Base-by-base conservation (phyloP, 2,797 vertebrate species). In the Antrozous pallidus region DNA sequence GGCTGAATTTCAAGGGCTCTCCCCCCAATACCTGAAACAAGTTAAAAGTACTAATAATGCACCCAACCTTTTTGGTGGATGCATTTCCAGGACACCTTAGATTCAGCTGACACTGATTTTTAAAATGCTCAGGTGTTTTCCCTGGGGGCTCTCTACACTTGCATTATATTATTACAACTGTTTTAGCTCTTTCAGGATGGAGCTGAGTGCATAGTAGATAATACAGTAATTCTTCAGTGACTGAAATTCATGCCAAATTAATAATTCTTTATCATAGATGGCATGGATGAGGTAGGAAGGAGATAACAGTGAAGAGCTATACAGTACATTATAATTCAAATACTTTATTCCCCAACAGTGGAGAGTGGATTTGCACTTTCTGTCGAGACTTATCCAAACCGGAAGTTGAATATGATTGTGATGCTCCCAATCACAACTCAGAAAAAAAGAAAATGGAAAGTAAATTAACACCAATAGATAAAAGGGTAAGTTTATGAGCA, bases 281-380 rank as follows among this genome's bases (percentile, higher is more conserved):
- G 16, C 38, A 13, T 47, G 54, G 70, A 70, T 20, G 33, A 36
- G 20, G 47, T 78, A 24, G 70, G 77, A 56, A 77, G 84, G 51
- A 26, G 42, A 51, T 26, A 5, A 5, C 45, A 12, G 73, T 47
- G 1, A 77, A 28, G 69, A 42, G n/a, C 69, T n/a, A 81, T 40
- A 11, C 24, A 3, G 33, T 31, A 20, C 20, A 49, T 92, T 93
- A 92, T 4, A 94, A 61, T 83, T 95, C 58, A 86, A 65, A 0
- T 42, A 1, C 77, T 14, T 95, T 89, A 89, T 77, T 86, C 14
- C 86, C 77, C 84, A 40, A 71, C 94, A 99, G 98, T 65, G 98
- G 98, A 85, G 98, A 98, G 91, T 99, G 98, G 98, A 98, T 99
- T 88, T 99, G 98, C 96, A 98, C 98, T 0, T 98, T 98, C 96